Percentiles rank a stretch among this genome's conserved stretches.
Evolutionary conservation across 2,113 vertebrate genomes (phyloP).

Genomic region (Centropristis striata): DNA sequence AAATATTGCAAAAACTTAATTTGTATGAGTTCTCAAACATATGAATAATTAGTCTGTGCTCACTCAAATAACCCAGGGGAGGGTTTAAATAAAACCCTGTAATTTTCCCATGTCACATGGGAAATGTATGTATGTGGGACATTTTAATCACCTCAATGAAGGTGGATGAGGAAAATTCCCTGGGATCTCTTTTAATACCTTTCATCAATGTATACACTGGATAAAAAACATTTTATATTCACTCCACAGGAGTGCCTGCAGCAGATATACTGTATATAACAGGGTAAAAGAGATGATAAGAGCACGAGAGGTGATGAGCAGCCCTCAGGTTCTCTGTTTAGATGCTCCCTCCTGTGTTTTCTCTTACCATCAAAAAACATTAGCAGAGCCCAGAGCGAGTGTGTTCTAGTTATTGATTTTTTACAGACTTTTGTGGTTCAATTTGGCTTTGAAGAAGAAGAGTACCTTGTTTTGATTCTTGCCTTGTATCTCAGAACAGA

Average conservation of each 20-base stretch:
- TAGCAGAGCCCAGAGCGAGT: conserved; percentile 26
- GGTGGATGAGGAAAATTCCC: background rate
- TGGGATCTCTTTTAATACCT: background rate
- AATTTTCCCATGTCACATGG: background rate
- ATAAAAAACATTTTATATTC: background rate
- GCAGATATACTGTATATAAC: background rate
- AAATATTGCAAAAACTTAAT: background rate
- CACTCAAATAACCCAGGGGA: background rate
- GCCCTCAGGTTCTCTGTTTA: conserved; percentile 15
- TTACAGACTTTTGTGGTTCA: conserved; percentile 38
- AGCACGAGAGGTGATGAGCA: background rate
- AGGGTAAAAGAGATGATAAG: background rate
- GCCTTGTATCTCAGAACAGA: conserved; percentile 30
- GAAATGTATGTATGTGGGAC: background rate
- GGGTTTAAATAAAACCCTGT: conserved; percentile 6
- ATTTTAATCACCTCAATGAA: background rate
- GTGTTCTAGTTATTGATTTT: conserved; percentile 58
- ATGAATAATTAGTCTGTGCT: background rate
- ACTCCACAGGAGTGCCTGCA: background rate
- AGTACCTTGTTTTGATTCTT: conserved; percentile 35
- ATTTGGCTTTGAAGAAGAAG: conserved; percentile 37
- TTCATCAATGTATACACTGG: background rate
- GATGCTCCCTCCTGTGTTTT: conserved; percentile 21
- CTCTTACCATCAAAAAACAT: conserved; percentile 28
- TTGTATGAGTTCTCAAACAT: background rate